These are phyloP conservation scores for Byasa hedistus DNA, from an alignment of 2,888 invertebrate species.

Conservation along the genomic window DNA sequence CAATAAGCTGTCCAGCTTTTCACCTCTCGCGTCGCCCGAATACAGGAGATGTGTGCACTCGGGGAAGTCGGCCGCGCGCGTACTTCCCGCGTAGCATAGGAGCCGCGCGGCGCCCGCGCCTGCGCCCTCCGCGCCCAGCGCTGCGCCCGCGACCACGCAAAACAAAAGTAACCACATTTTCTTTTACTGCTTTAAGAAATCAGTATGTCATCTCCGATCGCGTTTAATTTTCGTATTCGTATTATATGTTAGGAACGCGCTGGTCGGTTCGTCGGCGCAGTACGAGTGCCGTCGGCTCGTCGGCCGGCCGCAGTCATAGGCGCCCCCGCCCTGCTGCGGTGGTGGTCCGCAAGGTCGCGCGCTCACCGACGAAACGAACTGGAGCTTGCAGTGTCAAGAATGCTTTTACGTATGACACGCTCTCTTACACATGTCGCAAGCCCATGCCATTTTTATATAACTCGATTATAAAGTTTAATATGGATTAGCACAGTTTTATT, in stretches of 20 bases:
- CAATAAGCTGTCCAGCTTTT: constrained; percentile 62
- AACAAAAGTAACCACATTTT: constrained; percentile 68
- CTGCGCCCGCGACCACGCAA: constrained; percentile 55
- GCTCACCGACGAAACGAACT: constrained; percentile 55
- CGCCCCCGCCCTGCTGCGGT: constrained; percentile 67
- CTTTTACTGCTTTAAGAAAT: constrained; percentile 40
- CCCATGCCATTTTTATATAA: constrained; percentile 29
- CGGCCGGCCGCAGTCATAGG: constrained; percentile 57
- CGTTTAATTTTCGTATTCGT: constrained; percentile 47
- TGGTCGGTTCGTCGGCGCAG: constrained; percentile 62
- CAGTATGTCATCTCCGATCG: constrained; percentile 58
- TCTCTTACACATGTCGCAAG: constrained; percentile 32
- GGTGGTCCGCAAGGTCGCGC: constrained; percentile 61
- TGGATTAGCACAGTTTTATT: constrained; percentile 27
- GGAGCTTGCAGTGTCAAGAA: constrained; percentile 45
- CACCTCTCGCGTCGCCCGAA: constrained; percentile 66
- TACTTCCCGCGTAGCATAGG: constrained; percentile 68
- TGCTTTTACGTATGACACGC: constrained; percentile 41
- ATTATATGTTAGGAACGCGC: constrained; percentile 54
- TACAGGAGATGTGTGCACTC: constrained; percentile 78
- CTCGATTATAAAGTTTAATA: constrained; percentile 29
- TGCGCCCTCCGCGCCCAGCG: constrained; percentile 52
- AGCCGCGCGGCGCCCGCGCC: constrained; percentile 74
- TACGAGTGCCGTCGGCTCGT: constrained; percentile 59
- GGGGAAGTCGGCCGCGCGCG: constrained; percentile 53